Conservation (phyloP, 2,797 vertebrate species). For the Enteromius anoplus region DNA sequence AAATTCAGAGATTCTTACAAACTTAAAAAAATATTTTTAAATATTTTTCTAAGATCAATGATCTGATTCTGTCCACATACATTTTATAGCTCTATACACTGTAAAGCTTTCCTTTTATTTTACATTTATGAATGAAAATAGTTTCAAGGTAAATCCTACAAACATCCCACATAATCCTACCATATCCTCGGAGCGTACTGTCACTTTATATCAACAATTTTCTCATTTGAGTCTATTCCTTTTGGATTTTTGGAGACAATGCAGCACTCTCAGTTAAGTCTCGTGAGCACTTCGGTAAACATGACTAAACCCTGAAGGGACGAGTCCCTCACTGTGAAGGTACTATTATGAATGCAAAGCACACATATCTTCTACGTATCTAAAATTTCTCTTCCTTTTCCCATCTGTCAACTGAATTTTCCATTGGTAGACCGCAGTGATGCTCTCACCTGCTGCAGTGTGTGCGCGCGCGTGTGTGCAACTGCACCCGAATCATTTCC, state of each 20-base stretch:
- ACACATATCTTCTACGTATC: not conserved
- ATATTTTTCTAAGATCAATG: not conserved
- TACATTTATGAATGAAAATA: not conserved
- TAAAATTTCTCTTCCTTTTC: constrained; percentile 28
- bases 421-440: constrained; percentile 49
- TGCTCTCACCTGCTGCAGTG: constrained; percentile 25
- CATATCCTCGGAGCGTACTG: not conserved
- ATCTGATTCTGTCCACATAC: not conserved
- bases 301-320: not conserved
- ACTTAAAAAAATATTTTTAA: not conserved
- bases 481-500: constrained; percentile 54
- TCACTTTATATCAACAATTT: not conserved
- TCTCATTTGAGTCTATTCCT: not conserved
- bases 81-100: not conserved
- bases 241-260: not conserved
- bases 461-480: not conserved
- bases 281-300: not conserved
- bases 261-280: not conserved
- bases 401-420: constrained; percentile 56
- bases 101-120: not conserved
- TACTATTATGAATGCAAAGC: constrained; percentile 17
- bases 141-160: not conserved
- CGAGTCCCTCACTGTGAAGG: not conserved
- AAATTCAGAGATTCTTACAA: not conserved
- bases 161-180: not conserved